Conservation (phyloP, 1,140 invertebrate genomes). For the Drosophila ogumai region DNA sequence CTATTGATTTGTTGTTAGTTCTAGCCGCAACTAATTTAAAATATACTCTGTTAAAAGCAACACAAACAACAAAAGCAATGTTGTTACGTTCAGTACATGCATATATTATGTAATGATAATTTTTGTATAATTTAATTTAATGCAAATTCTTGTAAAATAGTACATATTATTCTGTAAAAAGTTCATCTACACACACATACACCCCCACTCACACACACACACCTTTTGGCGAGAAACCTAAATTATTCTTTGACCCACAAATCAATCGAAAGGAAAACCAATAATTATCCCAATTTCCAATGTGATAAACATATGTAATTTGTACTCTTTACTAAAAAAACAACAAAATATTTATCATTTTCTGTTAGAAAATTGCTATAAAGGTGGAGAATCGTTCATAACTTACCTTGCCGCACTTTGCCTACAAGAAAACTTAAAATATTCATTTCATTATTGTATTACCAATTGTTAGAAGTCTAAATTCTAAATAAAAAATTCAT, state of each 20-base stretch:
- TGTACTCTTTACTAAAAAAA: constrained; percentile 65
- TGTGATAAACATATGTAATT: constrained; percentile 77
- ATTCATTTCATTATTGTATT: constrained; percentile 66
- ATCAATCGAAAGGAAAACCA: constrained; percentile 60
- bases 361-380: constrained; percentile 63
- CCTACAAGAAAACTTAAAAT: constrained; percentile 76
- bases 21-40: constrained; percentile 73
- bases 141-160: constrained; percentile 63
- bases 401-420: constrained; percentile 73
- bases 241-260: constrained; percentile 47
- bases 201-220: constrained; percentile 13
- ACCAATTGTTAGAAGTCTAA: constrained; percentile 46
- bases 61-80: constrained; percentile 31
- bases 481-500: constrained; percentile 53
- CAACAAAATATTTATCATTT: constrained; percentile 68
- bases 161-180: constrained; percentile 65
- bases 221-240: constrained; percentile 44
- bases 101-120: constrained; percentile 62
- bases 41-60: constrained; percentile 52
- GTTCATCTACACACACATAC: constrained; percentile 54
- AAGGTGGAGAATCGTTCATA: constrained; percentile 51
- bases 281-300: constrained; percentile 72
- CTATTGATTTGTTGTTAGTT: constrained; percentile 81
- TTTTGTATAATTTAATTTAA: constrained; percentile 66
- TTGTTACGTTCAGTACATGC: constrained; percentile 51